Conservation (phyloP, 2,113 vertebrate species). For the Seriola aureovittata region DNA sequence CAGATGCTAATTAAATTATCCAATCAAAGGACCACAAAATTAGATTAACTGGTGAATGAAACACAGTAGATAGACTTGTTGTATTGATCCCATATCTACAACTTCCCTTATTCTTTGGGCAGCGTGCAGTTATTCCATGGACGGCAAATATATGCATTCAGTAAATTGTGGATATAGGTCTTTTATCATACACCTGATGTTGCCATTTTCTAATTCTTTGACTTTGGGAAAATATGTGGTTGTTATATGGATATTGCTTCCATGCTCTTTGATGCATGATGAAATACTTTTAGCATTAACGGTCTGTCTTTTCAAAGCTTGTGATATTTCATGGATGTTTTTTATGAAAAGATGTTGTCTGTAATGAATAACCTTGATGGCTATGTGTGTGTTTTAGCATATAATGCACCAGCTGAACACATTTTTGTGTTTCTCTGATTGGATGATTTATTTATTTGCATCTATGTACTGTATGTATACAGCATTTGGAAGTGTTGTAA, state of each 20-base stretch:
- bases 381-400: neutral
- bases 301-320: neutral
- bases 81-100: neutral
- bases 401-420: neutral
- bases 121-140: neutral
- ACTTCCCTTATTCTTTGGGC: neutral
- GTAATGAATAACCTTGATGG: neutral
- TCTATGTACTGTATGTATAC: neutral
- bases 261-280: neutral
- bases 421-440: neutral
- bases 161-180: neutral
- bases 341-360: neutral
- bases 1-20: neutral
- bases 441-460: neutral
- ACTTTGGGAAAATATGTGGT: neutral
- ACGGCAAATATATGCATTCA: neutral
- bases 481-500: neutral
- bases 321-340: neutral
- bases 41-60: neutral
- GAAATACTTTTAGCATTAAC: neutral
- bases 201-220: neutral
- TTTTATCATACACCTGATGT: neutral
- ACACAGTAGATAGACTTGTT: neutral
- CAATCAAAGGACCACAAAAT: neutral
- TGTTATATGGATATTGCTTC: neutral